Conservation (phyloP, 2,888 invertebrate species). For the Anticlea derivata region DNA sequence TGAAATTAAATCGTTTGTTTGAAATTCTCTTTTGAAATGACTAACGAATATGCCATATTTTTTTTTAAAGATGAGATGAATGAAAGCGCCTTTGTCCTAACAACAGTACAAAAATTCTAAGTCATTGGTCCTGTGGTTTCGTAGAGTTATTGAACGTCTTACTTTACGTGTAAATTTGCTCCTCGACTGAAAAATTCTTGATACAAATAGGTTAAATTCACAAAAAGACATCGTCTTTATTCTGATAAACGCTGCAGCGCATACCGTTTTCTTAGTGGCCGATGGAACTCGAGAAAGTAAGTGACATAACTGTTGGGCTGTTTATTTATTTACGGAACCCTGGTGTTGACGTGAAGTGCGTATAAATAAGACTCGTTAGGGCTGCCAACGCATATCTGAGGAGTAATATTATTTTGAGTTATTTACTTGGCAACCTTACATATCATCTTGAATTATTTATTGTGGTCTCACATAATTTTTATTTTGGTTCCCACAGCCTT, state of each 20-base stretch:
- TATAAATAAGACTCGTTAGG: constrained; percentile 61
- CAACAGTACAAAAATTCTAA: too few relatives aligned
- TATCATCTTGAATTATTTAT: constrained; percentile 38
- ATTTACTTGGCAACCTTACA: constrained; percentile 36
- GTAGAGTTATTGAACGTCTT: too few relatives aligned
- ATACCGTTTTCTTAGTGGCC: constrained; percentile 15
- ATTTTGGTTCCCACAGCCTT: constrained; percentile 1
- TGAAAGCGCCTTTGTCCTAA: too few relatives aligned
- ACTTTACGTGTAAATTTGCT: too few relatives aligned
- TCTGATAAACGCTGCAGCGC: constrained; percentile 10
- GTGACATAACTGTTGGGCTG: constrained; percentile 46
- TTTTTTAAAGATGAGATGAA: too few relatives aligned
- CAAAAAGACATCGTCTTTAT: constrained; percentile 6
- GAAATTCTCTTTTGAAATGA: too few relatives aligned
- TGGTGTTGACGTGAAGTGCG: constrained; percentile 51
- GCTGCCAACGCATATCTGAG: constrained; percentile 40
- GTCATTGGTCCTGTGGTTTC: too few relatives aligned
- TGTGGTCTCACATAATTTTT: constrained; percentile 27
- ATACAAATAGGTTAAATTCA: too few relatives aligned
- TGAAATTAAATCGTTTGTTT: neutral
- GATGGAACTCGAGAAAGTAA: constrained; percentile 36
- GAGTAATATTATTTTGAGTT: constrained; percentile 39
- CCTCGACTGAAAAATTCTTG: too few relatives aligned
- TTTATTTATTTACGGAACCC: constrained; percentile 53
- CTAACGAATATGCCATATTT: too few relatives aligned